Evolutionary conservation across 2,888 invertebrate genomes (phyloP).

Genomic region (Pristionchus fissidentatus): DNA sequence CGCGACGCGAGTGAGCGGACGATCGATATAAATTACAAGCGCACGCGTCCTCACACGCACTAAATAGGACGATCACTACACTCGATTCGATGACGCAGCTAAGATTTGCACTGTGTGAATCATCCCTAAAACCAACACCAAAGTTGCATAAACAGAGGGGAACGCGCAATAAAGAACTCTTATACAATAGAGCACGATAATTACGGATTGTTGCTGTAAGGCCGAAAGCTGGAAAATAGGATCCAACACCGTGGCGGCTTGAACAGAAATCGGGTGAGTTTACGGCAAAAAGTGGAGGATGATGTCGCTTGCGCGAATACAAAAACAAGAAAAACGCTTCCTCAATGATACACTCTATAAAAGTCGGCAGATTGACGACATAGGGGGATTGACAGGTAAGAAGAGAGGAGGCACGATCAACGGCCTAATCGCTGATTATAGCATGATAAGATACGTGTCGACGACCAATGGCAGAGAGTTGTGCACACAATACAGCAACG

Average conservation of each 20-base stretch:
- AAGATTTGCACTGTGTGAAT: no score
- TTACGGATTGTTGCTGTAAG: no score
- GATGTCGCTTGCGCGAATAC: neutral
- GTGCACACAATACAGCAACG: neutral
- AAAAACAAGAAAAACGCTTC: neutral
- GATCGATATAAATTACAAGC: conserved; percentile 39
- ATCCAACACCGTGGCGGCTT: no score
- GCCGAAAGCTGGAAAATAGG: no score
- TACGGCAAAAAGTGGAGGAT: no score
- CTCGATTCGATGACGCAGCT: no score
- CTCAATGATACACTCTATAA: neutral
- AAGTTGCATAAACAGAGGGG: no score
- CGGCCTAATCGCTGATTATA: conserved; percentile 24
- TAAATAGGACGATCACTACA: no score
- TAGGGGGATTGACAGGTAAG: conserved; percentile 10
- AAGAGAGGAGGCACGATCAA: neutral
- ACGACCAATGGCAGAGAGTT: neutral
- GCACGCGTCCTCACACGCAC: neutral
- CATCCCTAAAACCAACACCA: no score
- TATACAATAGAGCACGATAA: no score
- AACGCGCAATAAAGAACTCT: no score
- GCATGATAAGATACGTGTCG: conserved; percentile 30
- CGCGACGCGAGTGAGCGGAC: neutral
- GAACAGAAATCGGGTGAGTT: no score
- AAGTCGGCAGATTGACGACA: neutral